Base-by-base conservation (phyloP, 2,888 invertebrate genomes). In the Fissipunctia ypsillon region DNA sequence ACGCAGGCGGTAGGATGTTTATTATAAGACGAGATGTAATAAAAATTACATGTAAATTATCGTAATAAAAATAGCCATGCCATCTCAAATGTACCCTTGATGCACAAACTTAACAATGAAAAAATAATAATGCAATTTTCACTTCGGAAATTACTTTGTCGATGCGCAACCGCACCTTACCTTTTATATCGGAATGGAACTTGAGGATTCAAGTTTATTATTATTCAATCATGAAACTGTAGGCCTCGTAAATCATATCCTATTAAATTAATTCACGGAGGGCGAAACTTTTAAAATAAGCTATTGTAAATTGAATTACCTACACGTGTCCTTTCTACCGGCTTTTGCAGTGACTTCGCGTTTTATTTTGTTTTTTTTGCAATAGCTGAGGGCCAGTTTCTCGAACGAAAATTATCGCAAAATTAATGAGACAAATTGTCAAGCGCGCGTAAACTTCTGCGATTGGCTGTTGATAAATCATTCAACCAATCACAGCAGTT, bases 51-150 rank as follows among this genome's bases (percentile, higher is more conserved):
- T 71, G 73, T 65, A 87, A 88, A 86, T 86, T 80, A 86, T 84
- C 66, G 83, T 84, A 84, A 87, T 86, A 88, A 88, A 89, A 88
- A 85, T 83, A 86, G 81, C 82, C 80, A 73, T 78, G 83, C 79
- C 81, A 81, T 79, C 78, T 86, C 80, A 76, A 86, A 79, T 84
- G 80, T 76, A 80, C 76, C 77, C 73, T 73, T 76, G 81, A 75
- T 84, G 76, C 66, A 80, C 73, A 70, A 76, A 73, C 80, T 78
- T 81, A 83, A 85, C 81, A 85, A 86, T 73, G 78, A 76, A 87
- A 85, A 83, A 87, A 85, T 88, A 84, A 91, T 89, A 90, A 90
- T 88, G 92, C 91, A 94, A 94, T 95, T 94, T 94, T 92, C 93
- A 94, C 93, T 91, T 91, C 87, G 88, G 86, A 91, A 91, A 94